Evolutionary conservation across 2,888 invertebrate genomes (phyloP).

Genomic region (Leistus spinibarbis): DNA sequence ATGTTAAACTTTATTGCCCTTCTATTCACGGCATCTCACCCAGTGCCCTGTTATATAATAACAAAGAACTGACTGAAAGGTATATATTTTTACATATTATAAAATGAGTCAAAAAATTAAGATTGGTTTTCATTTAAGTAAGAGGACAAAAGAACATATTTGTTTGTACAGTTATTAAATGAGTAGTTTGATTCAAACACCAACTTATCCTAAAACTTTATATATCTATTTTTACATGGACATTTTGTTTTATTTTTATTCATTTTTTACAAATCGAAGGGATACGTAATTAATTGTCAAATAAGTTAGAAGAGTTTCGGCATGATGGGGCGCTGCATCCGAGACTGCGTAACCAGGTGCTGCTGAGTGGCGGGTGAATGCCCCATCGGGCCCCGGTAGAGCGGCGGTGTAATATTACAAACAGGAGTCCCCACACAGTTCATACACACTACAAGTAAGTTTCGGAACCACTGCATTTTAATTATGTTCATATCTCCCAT

Average conservation of each 20-base stretch:
- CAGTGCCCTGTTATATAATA: constrained; percentile 47
- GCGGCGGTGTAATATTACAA: constrained; percentile 38
- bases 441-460: constrained; percentile 38
- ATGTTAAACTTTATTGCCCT: constrained; percentile 52
- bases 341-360: background rate
- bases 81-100: background rate
- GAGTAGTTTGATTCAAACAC: constrained; percentile 46
- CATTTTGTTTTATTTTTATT: constrained; percentile 45
- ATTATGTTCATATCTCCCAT: constrained; percentile 33
- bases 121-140: background rate
- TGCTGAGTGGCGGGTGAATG: background rate
- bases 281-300: constrained; percentile 55
- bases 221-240: constrained; percentile 61
- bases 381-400: constrained; percentile 25
- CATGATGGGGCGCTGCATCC: constrained; percentile 22
- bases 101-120: background rate
- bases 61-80: constrained; percentile 43
- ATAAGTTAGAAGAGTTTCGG: constrained; percentile 41
- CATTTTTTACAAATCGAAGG: constrained; percentile 58
- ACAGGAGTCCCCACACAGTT: constrained; percentile 39
- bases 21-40: constrained; percentile 38
- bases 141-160: constrained; percentile 7
- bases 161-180: constrained; percentile 16
- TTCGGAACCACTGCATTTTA: constrained; percentile 41
- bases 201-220: constrained; percentile 58